A percentile compares a stretch with the other conserved stretches of the same genome.
Conservation (phyloP, 2,888 invertebrate genomes). For the Lacanobia oleracea region DNA sequence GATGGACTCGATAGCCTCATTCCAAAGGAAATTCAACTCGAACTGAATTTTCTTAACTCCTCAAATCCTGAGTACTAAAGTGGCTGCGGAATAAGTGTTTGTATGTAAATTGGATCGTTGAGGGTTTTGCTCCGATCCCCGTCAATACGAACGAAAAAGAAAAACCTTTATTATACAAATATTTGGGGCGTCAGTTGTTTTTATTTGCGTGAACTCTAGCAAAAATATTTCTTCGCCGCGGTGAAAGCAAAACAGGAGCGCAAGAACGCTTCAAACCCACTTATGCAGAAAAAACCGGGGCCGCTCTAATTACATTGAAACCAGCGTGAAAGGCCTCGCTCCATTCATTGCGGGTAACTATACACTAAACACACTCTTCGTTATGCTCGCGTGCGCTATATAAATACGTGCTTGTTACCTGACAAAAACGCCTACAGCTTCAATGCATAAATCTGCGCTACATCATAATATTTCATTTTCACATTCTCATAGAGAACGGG, state of each 20-base stretch:
- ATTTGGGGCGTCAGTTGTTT: slow-evolving; percentile 61
- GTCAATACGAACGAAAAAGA: slow-evolving; percentile 57
- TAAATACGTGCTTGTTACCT: slow-evolving; percentile 68
- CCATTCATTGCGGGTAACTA: slow-evolving; percentile 81
- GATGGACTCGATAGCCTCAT: slow-evolving; percentile 44
- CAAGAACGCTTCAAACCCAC: slow-evolving; percentile 81
- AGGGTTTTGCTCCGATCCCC: slow-evolving; percentile 49
- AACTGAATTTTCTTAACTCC: slow-evolving; percentile 65
- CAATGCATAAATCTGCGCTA: slow-evolving; percentile 58
- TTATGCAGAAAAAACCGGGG: slow-evolving; percentile 82
- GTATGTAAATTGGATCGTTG: slow-evolving; percentile 64
- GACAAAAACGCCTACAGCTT: slow-evolving; percentile 62
- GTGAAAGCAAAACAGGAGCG: slow-evolving; percentile 74
- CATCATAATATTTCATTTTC: slow-evolving; percentile 55
- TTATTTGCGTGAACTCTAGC: slow-evolving; percentile 62
- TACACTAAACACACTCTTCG: slow-evolving; percentile 71
- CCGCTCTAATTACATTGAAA: slow-evolving; percentile 87
- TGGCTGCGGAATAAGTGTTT: slow-evolving; percentile 62
- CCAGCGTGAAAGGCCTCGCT: slow-evolving; percentile 80
- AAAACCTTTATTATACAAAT: slow-evolving; percentile 59
- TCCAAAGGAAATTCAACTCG: slow-evolving; percentile 58
- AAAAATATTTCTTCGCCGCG: slow-evolving; percentile 65
- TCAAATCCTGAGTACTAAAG: slow-evolving; percentile 60
- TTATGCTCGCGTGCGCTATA: slow-evolving; percentile 67
- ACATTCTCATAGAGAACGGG: slow-evolving; percentile 34